Percentiles rank a stretch among this genome's conserved stretches.
These are phyloP conservation scores for Noctilio leporinus DNA, from an alignment of 2,113 vertebrate genomes.

Conservation along the genomic window DNA sequence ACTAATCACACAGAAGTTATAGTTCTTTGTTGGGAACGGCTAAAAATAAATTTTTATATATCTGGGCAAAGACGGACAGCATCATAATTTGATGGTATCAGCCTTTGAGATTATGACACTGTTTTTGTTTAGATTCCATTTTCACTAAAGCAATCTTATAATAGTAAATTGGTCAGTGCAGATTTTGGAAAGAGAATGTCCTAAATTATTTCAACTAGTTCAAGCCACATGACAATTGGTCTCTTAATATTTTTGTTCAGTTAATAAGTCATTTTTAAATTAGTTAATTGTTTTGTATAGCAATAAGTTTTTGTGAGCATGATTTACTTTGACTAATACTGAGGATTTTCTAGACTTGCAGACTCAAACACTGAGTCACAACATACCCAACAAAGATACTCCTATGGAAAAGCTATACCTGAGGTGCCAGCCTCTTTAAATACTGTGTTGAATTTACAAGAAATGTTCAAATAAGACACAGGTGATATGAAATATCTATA, in stretches of 20 bases:
- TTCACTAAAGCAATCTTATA: not conserved
- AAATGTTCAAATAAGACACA: not conserved
- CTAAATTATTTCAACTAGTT: not conserved
- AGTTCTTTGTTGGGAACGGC: not conserved
- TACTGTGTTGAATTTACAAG: not conserved
- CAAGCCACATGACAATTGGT: not conserved
- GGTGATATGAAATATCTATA: not conserved
- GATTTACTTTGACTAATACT: not conserved
- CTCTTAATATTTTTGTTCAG: not conserved
- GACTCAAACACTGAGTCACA: not conserved
- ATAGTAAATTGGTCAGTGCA: not conserved
- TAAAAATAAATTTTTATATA: not conserved
- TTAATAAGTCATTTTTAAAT: no score
- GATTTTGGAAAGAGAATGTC: constrained; percentile 8
- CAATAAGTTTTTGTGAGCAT: not conserved
- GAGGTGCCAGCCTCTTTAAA: not conserved
- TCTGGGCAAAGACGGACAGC: not conserved
- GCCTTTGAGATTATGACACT: not conserved
- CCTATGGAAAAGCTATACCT: not conserved
- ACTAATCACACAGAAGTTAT: not conserved
- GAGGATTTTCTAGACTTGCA: not conserved
- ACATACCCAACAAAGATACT: not conserved
- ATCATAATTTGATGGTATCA: not conserved
- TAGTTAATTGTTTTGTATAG: constrained; percentile 4
- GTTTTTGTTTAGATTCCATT: not conserved